Evolutionary conservation across 2,888 invertebrate species (phyloP), one percentile per base, ranked within the genome.

Genomic region (Dynastes maya): DNA sequence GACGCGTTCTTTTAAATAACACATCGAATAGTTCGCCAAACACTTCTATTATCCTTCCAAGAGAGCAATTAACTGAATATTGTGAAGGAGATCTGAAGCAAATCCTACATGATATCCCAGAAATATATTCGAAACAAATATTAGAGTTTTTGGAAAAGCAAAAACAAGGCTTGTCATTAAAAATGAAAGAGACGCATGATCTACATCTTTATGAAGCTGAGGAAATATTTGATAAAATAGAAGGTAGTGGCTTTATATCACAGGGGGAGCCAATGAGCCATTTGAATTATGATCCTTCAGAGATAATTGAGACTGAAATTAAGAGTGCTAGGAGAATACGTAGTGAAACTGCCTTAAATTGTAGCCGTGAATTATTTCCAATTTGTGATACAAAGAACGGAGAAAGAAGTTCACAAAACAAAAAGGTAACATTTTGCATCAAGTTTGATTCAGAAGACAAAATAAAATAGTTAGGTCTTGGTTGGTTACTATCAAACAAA

Each of bases 81-180:
- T 45, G 61, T n/a, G 78, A 80, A 49, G 29, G 29, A 27, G 63
- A 78, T 40, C 49, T 81, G 6, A 63, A 77, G 61, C 58, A 80
- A 71, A 77, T 81, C 16, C 61, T 82, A 45, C 65, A 78, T 16
- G 63, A 63, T 32, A 77, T 82, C 70, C 86, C 86, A 11, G 85
- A 85, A 61, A 80, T 79, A 45, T 86, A 86, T 80, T 84, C 86
- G 0, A 84, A 83, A 68, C 83, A 86, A 82, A 87, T 88, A 40
- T 78, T 86, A 4, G 84, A 85, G 32, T 70, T 88, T 13, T 80
- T 87, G 37, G 81, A 85, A 61, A 83, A 84, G 68, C 86, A 86
- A 78, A 82, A 82, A 77, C 53, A 80, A 13, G 84, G 85, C 76
- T 83, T 85, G 27, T 37, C 40, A 58, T 58, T 37, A 22, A 68